Conservation (phyloP, 2,888 invertebrate species). For the Amphipoea lucens region DNA sequence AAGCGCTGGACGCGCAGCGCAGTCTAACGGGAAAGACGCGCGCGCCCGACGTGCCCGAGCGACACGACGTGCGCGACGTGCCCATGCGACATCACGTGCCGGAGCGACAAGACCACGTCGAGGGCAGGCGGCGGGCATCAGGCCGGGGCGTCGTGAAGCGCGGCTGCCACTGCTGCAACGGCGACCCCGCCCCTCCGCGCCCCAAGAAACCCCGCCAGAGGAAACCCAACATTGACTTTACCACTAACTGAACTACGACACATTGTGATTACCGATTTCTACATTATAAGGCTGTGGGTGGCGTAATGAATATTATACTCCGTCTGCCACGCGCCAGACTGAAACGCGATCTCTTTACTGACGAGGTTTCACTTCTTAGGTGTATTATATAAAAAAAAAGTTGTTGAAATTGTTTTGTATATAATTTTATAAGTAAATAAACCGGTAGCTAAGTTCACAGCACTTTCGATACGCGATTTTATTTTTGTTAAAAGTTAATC, state of each 20-base stretch:
- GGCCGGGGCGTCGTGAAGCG: conserved; percentile 91
- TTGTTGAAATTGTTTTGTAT: conserved; percentile 88
- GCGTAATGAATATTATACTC: conserved; percentile 51
- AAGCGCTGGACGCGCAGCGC: conserved; percentile 75
- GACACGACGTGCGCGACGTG: conserved; percentile 12
- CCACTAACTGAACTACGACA: conserved; percentile 62
- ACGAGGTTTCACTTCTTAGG: conserved; percentile 73
- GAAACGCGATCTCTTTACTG: conserved; percentile 79
- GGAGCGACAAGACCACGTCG: conserved; percentile 9
- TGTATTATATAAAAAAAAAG: conserved; percentile 71
- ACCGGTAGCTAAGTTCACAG: conserved; percentile 72
- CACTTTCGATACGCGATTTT: conserved; percentile 59
- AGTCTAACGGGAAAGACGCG: conserved; percentile 75
- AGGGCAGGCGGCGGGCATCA: conserved; percentile 81
- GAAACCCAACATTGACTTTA: conserved; percentile 79
- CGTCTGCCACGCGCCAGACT: conserved; percentile 75
- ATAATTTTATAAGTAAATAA: conserved; percentile 78
- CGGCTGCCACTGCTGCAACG: conserved; percentile 91
- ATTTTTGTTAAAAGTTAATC: conserved; percentile 77
- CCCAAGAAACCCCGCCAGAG: conserved; percentile 85
- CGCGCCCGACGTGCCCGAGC: conserved; percentile 68
- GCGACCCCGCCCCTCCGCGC: conserved; percentile 88
- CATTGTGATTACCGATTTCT: conserved; percentile 66
- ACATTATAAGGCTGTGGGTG: conserved; percentile 58
- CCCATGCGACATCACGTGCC: neutral